Evolutionary conservation across 2,888 invertebrate genomes (phyloP), one percentile per base, ranked within the genome.

Genomic region (Synergus gifuensis): DNA sequence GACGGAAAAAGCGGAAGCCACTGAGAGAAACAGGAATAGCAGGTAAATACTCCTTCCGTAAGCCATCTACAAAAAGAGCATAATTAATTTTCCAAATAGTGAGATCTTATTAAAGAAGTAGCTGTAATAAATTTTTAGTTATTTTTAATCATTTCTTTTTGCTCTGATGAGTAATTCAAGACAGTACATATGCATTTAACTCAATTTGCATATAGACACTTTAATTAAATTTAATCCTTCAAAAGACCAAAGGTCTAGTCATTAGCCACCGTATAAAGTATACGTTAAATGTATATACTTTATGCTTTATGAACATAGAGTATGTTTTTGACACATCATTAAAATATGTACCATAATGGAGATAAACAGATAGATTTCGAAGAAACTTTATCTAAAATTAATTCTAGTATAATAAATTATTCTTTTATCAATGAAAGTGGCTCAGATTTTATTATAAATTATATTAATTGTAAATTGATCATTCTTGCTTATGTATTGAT

Each of bases 1-100:
- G 80, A 88, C 82, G 80, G 90, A 88, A 84, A 89, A 87, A 79
- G 88, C 89, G 78, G 88, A 88, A 82, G 89, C 86, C 81, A 85
- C 84, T 76, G 89, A 86, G 73, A 89, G 82, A 79, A 89, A 86
- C 82, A 87, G 85, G 84, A 91, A 83, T 78, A 91, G 84, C 83
- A 84, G 80, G 86, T 87, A 88, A 76, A 89, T 81, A 84, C 83
- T 85, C 83, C 86, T 90, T 85, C 86, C 83, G 86, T 87, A 86
- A 88, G 88, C 86, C 92, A 92, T 92, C 92, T 92, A 89, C 64
- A 90, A 91, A 79, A 86, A 84, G 83, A 79, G 76, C 66, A 60
- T 60, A 76, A 69, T 73, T 73, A 73, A 54, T 73, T n/a, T 28
- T 73, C 16, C n/a, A 49, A 73, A 73, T 36, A 36, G n/a, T 73